A percentile compares a stretch with the other conserved stretches of the same genome.
phyloP scores from a whole-genome alignment of 2,888 invertebrate species.

The Philopedon plagiatum region DNA sequence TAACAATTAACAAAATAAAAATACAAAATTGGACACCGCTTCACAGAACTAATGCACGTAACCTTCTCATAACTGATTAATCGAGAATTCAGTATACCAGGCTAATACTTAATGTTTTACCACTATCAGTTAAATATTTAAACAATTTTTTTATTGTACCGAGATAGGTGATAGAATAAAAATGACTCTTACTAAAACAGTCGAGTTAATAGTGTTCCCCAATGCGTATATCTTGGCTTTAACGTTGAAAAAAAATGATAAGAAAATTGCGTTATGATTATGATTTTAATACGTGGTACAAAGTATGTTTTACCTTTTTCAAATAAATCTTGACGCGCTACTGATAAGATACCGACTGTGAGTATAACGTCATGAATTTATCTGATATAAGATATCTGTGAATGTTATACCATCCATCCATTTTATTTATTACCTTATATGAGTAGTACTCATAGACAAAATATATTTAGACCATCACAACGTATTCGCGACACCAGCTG shows the following conservation, averaged over 20 bases:
- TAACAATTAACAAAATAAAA: background rate
- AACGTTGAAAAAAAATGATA: constrained; percentile 2
- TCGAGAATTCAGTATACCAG: background rate
- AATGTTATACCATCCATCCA: background rate
- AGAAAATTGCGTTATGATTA: constrained; percentile 8
- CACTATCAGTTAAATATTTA: constrained; percentile 18
- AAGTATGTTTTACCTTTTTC: background rate
- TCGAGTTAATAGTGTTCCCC: background rate
- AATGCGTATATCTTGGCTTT: background rate
- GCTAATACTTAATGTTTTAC: constrained; percentile 10
- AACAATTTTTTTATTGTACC: background rate
- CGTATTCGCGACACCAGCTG: too few relatives aligned
- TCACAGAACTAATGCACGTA: background rate
- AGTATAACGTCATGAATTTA: background rate
- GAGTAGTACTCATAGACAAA: too few relatives aligned
- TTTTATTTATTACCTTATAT: too few relatives aligned
- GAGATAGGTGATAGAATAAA: background rate
- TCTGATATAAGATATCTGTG: background rate
- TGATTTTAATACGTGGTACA: background rate
- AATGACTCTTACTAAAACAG: constrained; percentile 2
- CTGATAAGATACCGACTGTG: background rate
- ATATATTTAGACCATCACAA: too few relatives aligned
- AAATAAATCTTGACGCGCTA: background rate
- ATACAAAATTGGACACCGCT: background rate
- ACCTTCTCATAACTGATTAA: constrained; percentile 1